Evolutionary conservation across 2,797 vertebrate species (phyloP).

Genomic region (Gymnodraco acuticeps): DNA sequence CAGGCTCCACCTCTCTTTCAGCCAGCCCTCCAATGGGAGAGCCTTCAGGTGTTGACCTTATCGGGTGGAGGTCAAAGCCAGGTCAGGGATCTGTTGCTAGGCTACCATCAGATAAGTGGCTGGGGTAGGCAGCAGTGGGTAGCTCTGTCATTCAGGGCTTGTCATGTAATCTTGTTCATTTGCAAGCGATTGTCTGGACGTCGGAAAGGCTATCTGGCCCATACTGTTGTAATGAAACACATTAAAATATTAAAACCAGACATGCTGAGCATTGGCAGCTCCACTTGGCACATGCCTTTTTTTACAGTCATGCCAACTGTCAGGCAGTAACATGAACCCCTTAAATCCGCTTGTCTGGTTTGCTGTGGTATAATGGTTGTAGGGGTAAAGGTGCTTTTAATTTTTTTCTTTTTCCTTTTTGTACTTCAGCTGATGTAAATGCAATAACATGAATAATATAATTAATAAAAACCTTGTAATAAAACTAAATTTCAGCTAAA

Average conservation of each 20-base stretch:
- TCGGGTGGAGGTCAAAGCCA: slow-evolving; percentile 89
- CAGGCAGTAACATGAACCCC: slow-evolving; percentile 80
- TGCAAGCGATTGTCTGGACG: slow-evolving; percentile 87
- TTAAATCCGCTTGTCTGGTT: slow-evolving; percentile 72
- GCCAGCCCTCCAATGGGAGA: slow-evolving; percentile 85
- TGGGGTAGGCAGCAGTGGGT: slow-evolving; percentile 79
- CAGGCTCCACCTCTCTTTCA: slow-evolving; percentile 80
- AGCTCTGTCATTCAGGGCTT: slow-evolving; percentile 85
- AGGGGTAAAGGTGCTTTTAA: slow-evolving; percentile 40
- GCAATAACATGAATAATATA: not conserved
- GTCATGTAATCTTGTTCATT: slow-evolving; percentile 90
- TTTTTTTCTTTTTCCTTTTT: slow-evolving; percentile 40
- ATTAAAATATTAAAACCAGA: slow-evolving; percentile 89
- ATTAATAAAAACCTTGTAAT: too few relatives aligned
- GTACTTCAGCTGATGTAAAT: slow-evolving; percentile 32
- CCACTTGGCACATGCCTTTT: slow-evolving; percentile 74
- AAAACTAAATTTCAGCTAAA: not conserved
- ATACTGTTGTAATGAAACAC: slow-evolving; percentile 88
- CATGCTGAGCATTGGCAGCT: slow-evolving; percentile 82
- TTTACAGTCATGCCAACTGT: slow-evolving; percentile 81
- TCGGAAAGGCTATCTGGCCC: slow-evolving; percentile 87
- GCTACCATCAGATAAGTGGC: slow-evolving; percentile 89
- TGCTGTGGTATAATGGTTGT: slow-evolving; percentile 64
- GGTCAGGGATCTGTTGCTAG: slow-evolving; percentile 90
- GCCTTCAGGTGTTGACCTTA: slow-evolving; percentile 91